These are phyloP conservation scores for Amblyopsis rosae DNA, from an alignment of 2,113 vertebrate species.

Conservation along the genomic window DNA sequence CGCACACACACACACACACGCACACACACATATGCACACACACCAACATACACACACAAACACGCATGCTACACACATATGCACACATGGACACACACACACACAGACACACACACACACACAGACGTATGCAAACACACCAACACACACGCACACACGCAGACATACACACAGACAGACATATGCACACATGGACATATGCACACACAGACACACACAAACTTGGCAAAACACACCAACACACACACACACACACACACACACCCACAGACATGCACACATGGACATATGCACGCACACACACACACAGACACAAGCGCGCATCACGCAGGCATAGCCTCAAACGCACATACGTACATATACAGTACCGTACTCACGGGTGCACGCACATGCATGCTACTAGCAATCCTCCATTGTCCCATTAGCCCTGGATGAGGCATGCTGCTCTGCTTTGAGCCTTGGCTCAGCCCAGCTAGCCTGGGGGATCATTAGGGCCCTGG, in stretches of 20 bases:
- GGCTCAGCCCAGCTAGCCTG: constrained; percentile 75
- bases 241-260: background rate
- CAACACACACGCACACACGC: background rate
- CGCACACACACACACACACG: background rate
- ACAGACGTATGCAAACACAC: constrained; percentile 8
- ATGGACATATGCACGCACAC: constrained; percentile 9
- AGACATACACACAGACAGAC: background rate
- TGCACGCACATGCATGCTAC: background rate
- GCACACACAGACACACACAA: constrained; percentile 9
- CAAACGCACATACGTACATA: background rate
- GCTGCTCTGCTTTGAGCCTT: constrained; percentile 63
- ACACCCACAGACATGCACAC: constrained; percentile 2
- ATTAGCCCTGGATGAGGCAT: constrained; percentile 87
- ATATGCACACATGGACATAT: background rate
- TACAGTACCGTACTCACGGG: background rate
- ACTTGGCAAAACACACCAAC: no score
- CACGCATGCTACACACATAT: background rate
- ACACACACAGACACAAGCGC: background rate
- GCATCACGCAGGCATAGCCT: background rate
- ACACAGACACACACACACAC: constrained; percentile 33
- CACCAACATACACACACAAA: background rate
- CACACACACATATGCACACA: background rate
- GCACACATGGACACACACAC: constrained; percentile 4
- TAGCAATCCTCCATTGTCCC: constrained; percentile 88
- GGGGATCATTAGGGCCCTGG: constrained; percentile 93